Evolutionary conservation across 2,113 vertebrate genomes (phyloP).

Genomic region (Orthonyx spaldingii): DNA sequence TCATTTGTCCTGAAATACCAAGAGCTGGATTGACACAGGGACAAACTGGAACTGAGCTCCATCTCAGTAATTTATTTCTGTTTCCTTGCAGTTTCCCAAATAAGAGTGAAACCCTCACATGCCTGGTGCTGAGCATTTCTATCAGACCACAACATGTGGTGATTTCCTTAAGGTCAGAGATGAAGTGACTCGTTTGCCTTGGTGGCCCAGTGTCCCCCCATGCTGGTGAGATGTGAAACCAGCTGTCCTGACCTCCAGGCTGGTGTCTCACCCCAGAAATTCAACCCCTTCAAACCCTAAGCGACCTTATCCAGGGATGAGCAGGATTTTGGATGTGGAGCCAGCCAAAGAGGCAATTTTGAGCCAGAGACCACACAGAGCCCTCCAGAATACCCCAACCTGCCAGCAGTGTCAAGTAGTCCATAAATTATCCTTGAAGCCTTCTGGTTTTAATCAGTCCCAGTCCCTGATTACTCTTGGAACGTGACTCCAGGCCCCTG

Average conservation of each 20-base stretch:
- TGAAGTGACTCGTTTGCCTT: background rate
- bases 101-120: background rate
- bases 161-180: background rate
- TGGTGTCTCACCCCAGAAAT: background rate
- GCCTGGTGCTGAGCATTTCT: background rate
- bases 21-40: background rate
- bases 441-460: conserved; percentile 64
- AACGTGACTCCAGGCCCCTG: conserved; percentile 52
- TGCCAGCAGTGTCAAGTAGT: conserved; percentile 13
- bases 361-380: background rate
- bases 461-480: conserved; percentile 40
- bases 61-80: background rate
- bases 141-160: background rate
- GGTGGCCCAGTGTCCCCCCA: background rate
- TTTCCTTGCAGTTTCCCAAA: background rate
- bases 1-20: background rate
- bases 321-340: background rate
- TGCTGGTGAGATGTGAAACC: background rate
- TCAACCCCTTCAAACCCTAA: background rate
- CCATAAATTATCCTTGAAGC: conserved; percentile 48
- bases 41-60: background rate
- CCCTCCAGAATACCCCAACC: conserved; percentile 11
- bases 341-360: background rate
- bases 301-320: background rate
- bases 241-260: background rate